Percentiles rank a stretch among this genome's conserved stretches.
Conservation (phyloP, 1,140 invertebrate species). For the Chionoecetes opilio region DNA sequence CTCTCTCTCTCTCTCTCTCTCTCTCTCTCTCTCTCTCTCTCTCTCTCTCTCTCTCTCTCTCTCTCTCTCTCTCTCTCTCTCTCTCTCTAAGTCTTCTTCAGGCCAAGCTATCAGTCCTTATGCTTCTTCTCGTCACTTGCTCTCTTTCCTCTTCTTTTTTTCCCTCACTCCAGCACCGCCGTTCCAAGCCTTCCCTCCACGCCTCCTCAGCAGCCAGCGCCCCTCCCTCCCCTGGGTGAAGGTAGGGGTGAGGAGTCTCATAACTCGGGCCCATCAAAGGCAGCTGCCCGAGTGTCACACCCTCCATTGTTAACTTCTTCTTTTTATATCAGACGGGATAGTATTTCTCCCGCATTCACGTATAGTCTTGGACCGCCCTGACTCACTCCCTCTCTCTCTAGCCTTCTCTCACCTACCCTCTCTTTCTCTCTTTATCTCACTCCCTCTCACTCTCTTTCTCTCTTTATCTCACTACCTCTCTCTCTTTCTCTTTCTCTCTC, state of each 20-base stretch:
- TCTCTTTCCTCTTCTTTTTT: not conserved
- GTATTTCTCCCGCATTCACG: conserved; percentile 74
- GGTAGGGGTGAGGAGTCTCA: conserved; percentile 42
- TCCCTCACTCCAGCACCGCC: not conserved
- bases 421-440: not conserved
- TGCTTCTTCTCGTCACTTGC: too few species aligned
- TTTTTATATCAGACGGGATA: conserved; percentile 65
- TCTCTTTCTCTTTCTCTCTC: not conserved
- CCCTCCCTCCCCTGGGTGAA: not conserved
- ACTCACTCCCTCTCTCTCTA: not conserved
- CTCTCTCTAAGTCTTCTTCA: not conserved
- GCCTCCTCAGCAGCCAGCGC: not conserved
- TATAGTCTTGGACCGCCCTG: not conserved
- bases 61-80: not conserved
- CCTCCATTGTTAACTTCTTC: conserved; percentile 69
- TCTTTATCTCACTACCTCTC: not conserved
- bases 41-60: not conserved
- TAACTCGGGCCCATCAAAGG: conserved; percentile 71
- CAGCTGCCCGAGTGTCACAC: conserved; percentile 70
- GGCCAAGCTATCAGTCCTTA: too few species aligned
- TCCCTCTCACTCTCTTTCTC: not conserved
- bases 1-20: not conserved
- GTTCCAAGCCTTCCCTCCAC: not conserved
- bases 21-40: not conserved
- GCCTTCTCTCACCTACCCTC: not conserved